These are phyloP conservation scores for Eunapius fragilis DNA, from an alignment of 37 sponge, comb jelly and placozoan genomes.

Conservation along the genomic window DNA sequence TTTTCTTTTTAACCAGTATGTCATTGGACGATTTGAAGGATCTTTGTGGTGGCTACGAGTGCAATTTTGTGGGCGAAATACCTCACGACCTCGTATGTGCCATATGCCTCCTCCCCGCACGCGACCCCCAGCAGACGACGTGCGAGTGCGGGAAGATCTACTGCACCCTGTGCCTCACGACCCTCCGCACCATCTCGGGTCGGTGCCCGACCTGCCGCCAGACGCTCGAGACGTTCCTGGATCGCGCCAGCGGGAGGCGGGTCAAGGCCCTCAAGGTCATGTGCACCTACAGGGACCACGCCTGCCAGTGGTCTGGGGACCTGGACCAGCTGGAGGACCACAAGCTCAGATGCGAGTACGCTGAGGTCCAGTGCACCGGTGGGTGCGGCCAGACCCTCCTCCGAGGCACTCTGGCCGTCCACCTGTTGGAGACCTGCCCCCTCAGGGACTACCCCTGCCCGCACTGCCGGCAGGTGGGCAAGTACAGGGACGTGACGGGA, in stretches of 20 bases:
- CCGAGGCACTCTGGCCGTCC: background rate
- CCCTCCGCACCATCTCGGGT: background rate
- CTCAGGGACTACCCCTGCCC: background rate
- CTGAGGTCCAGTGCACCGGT: background rate
- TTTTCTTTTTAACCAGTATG: background rate
- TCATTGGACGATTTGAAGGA: background rate
- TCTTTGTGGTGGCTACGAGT: background rate
- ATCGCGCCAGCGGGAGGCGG: background rate
- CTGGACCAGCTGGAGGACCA: background rate
- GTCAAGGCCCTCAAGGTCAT: background rate
- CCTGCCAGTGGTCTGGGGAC: background rate
- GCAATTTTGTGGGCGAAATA: background rate
- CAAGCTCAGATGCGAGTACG: background rate
- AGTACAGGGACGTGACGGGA: background rate
- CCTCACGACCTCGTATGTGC: background rate
- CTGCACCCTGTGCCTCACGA: background rate
- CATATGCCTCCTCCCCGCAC: background rate
- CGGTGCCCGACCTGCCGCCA: background rate
- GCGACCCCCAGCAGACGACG: background rate
- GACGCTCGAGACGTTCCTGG: background rate
- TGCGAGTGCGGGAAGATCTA: background rate
- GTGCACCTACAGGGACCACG: background rate
- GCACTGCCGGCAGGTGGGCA: background rate
- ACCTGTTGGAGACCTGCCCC: background rate
- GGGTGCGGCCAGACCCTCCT: background rate